Base-by-base conservation (phyloP, 2,113 vertebrate genomes). In the Empidonax alnorum region DNA sequence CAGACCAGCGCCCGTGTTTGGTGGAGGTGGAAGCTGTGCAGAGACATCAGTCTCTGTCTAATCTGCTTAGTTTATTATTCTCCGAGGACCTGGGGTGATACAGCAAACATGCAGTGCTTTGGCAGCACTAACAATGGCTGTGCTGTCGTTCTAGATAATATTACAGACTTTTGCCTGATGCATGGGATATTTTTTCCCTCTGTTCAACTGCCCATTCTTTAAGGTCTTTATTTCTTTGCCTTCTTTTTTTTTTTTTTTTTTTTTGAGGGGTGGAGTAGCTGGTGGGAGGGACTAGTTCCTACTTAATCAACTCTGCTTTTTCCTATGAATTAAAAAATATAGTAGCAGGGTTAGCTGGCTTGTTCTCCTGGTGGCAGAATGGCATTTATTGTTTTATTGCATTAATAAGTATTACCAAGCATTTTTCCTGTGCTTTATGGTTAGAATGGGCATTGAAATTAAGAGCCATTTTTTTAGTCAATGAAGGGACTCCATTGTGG, bases 41-140 rank as follows among this genome's bases (percentile, higher is more conserved):
- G 87, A 96, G 91, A 95, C 97, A 97, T 97, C 94, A 56, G 82
- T 97, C 96, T 97, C 90, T 90, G 95, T 98, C 95, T 98, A 92
- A 98, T 97, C 98, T 97, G 95, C 97, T 97, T 96, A 42, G 91
- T 96, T 97, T 94, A 97, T 98, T 97, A 87, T 97, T 97, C 98
- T 97, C 97, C 58, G 6, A 91, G 95, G 98, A 95, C 89, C 94
- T 90, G 30, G 82, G 93, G 87, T 96, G 97, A 96, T 95, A 93
- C 33, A 97, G 97, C 86, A 85, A 95, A 93, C 97, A 94, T 33
- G 94, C 96, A 91, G 96, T 46, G 90, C 96, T 96, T 93, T 97
- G 97, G 97, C 97, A 98, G 96, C 94, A 14, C 44, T 77, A 87
- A 97, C 97, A 97, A 97, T 94, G 97, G 91, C 96, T 97, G 59